phyloP scores from a whole-genome alignment of 2,797 vertebrate genomes.

The Pogonophryne albipinna region DNA sequence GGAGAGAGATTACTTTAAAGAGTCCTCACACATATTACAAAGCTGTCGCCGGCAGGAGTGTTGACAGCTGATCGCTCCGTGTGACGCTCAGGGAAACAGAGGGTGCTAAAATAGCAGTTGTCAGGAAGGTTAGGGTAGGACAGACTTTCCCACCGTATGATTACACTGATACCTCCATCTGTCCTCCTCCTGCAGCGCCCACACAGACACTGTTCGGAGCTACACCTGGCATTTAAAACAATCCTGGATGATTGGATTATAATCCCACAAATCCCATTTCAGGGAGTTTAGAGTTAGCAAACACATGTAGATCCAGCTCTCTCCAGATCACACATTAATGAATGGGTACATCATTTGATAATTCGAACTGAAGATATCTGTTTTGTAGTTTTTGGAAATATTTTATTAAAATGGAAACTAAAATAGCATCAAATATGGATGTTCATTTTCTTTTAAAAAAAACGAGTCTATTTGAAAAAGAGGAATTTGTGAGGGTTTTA shows the following conservation, averaged over 20 bases:
- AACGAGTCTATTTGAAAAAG: background rate
- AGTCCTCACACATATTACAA: slow-evolving; percentile 62
- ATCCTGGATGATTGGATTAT: slow-evolving; percentile 12
- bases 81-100: slow-evolving; percentile 62
- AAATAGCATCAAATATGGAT: background rate
- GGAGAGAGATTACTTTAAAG: slow-evolving; percentile 65
- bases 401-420: background rate
- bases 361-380: no score
- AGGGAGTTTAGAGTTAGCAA: background rate
- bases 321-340: no score
- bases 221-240: slow-evolving; percentile 20
- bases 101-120: slow-evolving; percentile 61
- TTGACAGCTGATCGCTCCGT: slow-evolving; percentile 64
- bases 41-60: slow-evolving; percentile 53
- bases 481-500: background rate
- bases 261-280: slow-evolving; percentile 13
- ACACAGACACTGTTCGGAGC: slow-evolving; percentile 5
- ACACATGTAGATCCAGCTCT: background rate
- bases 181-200: slow-evolving; percentile 4
- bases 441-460: background rate
- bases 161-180: background rate
- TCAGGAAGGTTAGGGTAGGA: slow-evolving; percentile 63
- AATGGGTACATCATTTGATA: no score
- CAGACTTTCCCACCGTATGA: slow-evolving; percentile 49
- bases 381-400: background rate